Conservation (phyloP, 1,140 invertebrate species). For the Aleiodes sp. region DNA sequence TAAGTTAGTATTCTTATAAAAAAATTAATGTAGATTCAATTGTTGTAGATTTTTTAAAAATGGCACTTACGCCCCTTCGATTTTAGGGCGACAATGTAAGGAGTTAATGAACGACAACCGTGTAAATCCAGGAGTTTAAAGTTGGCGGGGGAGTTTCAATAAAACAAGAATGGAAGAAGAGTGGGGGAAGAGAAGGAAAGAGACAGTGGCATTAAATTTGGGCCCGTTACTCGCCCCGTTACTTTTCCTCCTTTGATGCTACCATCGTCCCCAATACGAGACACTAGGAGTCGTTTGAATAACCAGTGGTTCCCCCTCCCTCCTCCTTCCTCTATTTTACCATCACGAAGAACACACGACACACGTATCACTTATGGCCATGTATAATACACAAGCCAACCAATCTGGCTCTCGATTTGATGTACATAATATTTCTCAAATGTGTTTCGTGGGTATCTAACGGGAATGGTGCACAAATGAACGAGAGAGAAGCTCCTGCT, state of each 20-base stretch:
- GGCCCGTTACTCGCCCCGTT: conserved; percentile 29
- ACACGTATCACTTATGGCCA: not conserved
- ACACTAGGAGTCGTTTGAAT: not conserved
- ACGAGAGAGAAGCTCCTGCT: not conserved
- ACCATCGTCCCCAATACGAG: conserved; percentile 26
- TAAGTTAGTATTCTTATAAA: too few relatives aligned
- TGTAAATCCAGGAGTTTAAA: not conserved
- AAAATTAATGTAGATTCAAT: too few relatives aligned
- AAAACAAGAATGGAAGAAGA: not conserved
- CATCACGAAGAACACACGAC: not conserved
- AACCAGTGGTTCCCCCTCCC: not conserved
- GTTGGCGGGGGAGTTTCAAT: not conserved
- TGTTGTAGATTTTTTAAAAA: too few relatives aligned
- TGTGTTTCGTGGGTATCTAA: not conserved
- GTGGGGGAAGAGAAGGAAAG: not conserved
- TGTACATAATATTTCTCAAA: not conserved
- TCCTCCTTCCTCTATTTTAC: not conserved
- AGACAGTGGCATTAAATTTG: conserved; percentile 24
- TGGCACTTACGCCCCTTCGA: too few relatives aligned
- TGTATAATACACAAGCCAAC: not conserved
- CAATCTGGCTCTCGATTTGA: not conserved
- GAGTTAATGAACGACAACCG: too few relatives aligned
- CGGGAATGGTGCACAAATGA: not conserved
- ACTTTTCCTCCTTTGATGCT: conserved; percentile 28
- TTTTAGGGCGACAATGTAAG: too few relatives aligned